Evolutionary conservation across 2,113 vertebrate genomes (phyloP).

Genomic region (Limanda limanda): DNA sequence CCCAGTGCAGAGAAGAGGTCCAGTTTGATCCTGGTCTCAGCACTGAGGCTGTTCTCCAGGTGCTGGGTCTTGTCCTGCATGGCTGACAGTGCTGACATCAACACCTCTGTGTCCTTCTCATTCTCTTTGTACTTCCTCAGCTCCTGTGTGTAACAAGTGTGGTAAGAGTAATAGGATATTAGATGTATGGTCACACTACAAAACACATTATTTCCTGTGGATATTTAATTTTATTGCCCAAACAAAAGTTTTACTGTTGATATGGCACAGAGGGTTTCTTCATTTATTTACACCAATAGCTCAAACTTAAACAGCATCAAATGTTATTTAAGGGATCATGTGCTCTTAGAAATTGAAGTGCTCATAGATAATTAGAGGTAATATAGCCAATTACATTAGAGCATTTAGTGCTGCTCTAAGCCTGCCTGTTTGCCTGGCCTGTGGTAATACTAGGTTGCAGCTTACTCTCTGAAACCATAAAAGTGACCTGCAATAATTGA

Average conservation of each 20-base stretch:
- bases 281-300: conserved; percentile 13
- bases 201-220: background rate
- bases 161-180: background rate
- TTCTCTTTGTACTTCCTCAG: conserved; percentile 97
- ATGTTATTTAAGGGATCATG: background rate
- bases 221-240: background rate
- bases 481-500: no score
- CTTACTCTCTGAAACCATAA: no score
- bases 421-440: no score
- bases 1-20: conserved; percentile 97
- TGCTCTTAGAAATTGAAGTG: background rate
- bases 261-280: background rate
- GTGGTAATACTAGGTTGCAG: no score
- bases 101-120: conserved; percentile 97
- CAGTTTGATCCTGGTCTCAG: conserved; percentile 97
- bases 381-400: background rate
- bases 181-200: background rate
- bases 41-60: conserved; percentile 98
- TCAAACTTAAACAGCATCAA: background rate
- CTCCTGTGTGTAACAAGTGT: conserved; percentile 84
- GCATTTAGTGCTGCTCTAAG: background rate
- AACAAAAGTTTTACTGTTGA: background rate
- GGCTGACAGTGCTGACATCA: conserved; percentile 98
- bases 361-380: no score
- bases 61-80: conserved; percentile 99